Percentiles rank a stretch among this genome's conserved stretches.
These are phyloP conservation scores for Chauna torquata DNA, from an alignment of 2,113 vertebrate species.

Conservation along the genomic window DNA sequence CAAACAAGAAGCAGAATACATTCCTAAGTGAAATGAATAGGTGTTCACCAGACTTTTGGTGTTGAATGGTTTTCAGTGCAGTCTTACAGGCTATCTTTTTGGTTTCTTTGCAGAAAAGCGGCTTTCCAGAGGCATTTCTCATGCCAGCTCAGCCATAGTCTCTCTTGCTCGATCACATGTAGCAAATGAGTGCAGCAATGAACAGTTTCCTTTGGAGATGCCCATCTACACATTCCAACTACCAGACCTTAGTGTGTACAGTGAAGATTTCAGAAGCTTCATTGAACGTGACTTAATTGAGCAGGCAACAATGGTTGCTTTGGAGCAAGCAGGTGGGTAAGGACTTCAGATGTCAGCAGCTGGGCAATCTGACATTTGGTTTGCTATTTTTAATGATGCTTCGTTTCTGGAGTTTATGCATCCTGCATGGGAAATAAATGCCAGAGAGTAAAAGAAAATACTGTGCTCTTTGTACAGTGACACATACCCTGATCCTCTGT, in stretches of 20 bases:
- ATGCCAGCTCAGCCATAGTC: constrained; percentile 98
- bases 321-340: constrained; percentile 94
- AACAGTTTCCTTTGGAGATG: constrained; percentile 97
- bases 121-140: constrained; percentile 96
- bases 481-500: background rate
- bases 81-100: background rate
- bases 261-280: constrained; percentile 96
- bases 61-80: background rate
- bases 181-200: constrained; percentile 90
- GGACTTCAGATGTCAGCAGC: background rate
- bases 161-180: constrained; percentile 95
- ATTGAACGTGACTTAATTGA: constrained; percentile 96
- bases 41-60: background rate
- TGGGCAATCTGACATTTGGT: background rate
- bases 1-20: background rate
- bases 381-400: background rate
- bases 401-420: background rate
- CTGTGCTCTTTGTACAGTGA: background rate
- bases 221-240: constrained; percentile 99
- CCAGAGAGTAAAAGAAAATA: background rate
- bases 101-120: constrained; percentile 85
- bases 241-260: constrained; percentile 97
- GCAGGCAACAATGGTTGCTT: constrained; percentile 95
- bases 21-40: background rate
- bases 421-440: background rate